Evolutionary conservation across 2,888 invertebrate species (phyloP), one percentile per base, ranked within the genome.

Genomic region (Xestia c-nigrum): DNA sequence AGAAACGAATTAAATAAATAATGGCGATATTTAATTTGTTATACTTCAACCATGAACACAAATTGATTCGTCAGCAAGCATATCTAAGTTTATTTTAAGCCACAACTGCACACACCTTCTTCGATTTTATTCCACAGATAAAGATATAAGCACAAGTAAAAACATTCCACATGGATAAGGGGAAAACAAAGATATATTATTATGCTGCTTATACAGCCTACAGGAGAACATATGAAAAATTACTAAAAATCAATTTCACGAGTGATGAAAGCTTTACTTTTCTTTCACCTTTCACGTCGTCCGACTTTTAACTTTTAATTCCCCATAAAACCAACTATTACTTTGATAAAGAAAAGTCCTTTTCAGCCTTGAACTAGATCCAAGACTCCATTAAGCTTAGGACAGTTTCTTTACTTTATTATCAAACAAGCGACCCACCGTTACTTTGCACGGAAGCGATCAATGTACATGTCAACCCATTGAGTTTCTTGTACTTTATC

Each of bases 231-330:
- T 31, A n/a, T 14, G 7, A 43, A n/a, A 55, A 47, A 64, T 47
- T 43, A 55, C 47, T 74, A 31, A 19, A 50, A 55, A 74, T 74
- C 9, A 63, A 43, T 67, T 81, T 74, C 24, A 24, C 43, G 63
- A 67, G 74, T 63, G 55, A 75, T 75, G 38, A 57, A 79, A 82
- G 80, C 7, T 14, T 69, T 43, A 57, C 38, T 74, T 67, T 55
- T 24, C 52, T 40, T 55, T 46, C n/a, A 69, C 21, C 21, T 50
- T 67, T 67, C 12, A 21, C 38, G 14, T 59, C 50, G 3, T 38
- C 21, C 24, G 43, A 43, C 75, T 74, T 78, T 63, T 63, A 43
- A 47, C 40, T 50, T 76, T 76, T n/a, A 12, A 46, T 61, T 46
- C 1, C 21, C 16, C 47, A 40, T 76, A 47, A 12, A 75, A 47